Conservation (phyloP, 35 echinoderm and acorn worm genomes). For the Ophioderma brevispina region DNA sequence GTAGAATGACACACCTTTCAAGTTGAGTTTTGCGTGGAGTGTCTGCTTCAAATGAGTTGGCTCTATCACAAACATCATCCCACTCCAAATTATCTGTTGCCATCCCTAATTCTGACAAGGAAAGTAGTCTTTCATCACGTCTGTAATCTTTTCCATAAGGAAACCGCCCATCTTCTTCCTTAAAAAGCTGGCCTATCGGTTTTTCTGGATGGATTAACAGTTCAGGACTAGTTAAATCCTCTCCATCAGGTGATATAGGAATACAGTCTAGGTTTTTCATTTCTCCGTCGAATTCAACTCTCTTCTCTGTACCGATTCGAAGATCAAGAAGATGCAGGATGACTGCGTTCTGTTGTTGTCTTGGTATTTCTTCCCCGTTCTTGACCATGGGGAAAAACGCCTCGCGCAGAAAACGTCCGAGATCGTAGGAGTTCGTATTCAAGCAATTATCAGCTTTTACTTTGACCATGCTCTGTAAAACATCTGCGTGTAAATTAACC, state of each 20-base stretch:
- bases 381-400: not conserved
- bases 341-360: not conserved
- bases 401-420: not conserved
- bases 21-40: not conserved
- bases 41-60: not conserved
- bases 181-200: constrained; percentile 16
- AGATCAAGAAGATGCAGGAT: constrained; percentile 36
- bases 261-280: constrained; percentile 7
- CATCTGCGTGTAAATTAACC: constrained; percentile 5
- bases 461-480: not conserved
- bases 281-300: not conserved
- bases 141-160: constrained; percentile 29
- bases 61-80: constrained; percentile 52
- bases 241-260: constrained; percentile 13
- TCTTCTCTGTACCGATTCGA: not conserved
- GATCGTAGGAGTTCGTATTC: not conserved
- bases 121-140: not conserved
- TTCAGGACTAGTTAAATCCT: not conserved
- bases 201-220: constrained; percentile 10
- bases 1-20: not conserved
- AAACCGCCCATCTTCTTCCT: constrained; percentile 48
- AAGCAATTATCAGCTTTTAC: not conserved
- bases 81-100: not conserved
- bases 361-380: not conserved
- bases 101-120: constrained; percentile 52